Conservation (phyloP, 2,797 vertebrate species). For the Epinephelus awoara region DNA sequence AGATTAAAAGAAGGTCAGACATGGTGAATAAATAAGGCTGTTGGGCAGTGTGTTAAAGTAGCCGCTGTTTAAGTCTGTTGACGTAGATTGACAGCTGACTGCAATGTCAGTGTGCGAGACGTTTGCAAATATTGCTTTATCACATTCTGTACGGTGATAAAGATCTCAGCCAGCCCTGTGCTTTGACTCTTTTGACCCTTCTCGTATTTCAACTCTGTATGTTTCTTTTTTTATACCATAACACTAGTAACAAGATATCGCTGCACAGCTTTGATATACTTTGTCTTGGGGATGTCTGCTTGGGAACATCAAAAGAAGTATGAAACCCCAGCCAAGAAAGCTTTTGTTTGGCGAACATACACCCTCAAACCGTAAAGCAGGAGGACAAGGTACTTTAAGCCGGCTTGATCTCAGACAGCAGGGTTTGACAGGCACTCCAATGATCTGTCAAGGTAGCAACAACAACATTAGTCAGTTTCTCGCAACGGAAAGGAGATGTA, state of each 20-base stretch:
- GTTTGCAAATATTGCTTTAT: conserved; percentile 33
- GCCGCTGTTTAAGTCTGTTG: conserved; percentile 1
- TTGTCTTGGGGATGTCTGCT: conserved; percentile 33
- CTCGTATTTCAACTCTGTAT: conserved; percentile 21
- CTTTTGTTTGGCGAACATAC: conserved; percentile 52
- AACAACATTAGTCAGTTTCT: conserved; percentile 53
- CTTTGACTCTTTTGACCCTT: conserved; percentile 12
- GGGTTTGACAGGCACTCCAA: conserved; percentile 59
- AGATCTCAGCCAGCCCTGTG: conserved; percentile 7
- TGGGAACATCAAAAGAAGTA: conserved; percentile 54
- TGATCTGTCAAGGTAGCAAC: conserved; percentile 65
- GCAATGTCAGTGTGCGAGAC: conserved; percentile 20
- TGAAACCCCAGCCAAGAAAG: conserved; percentile 40
- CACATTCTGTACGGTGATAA: conserved; percentile 22
- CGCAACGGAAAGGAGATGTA: conserved; percentile 34
- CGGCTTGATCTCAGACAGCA: conserved; percentile 63
- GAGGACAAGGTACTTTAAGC: conserved; percentile 60
- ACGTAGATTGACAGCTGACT: conserved; percentile 38
- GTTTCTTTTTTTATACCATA: conserved; percentile 15
- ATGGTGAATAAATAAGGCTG: conserved; percentile 29
- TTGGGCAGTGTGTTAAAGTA: conserved; percentile 17
- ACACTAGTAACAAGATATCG: conserved; percentile 53
- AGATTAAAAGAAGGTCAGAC: conserved; percentile 41
- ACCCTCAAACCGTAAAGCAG: conserved; percentile 41
- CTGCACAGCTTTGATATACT: conserved; percentile 47